Evolutionary conservation across 2,888 invertebrate genomes (phyloP), one percentile per base, ranked within the genome.

Genomic region (Sepioteuthis lessoniana): DNA sequence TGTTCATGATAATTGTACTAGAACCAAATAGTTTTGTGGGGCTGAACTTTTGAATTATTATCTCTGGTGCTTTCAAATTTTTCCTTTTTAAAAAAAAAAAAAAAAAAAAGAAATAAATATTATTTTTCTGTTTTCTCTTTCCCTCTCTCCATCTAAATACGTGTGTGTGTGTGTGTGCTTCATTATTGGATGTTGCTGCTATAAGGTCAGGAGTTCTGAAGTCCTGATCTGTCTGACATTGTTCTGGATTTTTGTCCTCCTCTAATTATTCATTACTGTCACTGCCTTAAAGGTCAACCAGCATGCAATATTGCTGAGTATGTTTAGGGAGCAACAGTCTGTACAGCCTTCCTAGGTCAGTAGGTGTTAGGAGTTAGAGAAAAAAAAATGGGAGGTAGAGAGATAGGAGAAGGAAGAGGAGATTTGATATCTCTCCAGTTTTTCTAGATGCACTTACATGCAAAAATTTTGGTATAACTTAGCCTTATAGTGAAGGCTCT

Each of bases 201-300:
- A 25, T 91, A 91, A 91, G 91, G 91, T 91, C 91, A 91, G 42
- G 38, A 91, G 91, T 91, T 46, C 91, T 91, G 42, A 42, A 91
- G 31, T 37, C 76, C 35, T 76, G 76, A 76, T 76, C 76, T 76
- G 91, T 91, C 91, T 91, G 91, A 91, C 91, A 91, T 91, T 91
- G 91, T 91, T 91, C 91, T 42, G 38, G 46, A 91, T 42, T 91
- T 38, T 46, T 91, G 91, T 91, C 42, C 46, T 91, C 46, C 46
- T 38, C 91, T 91, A 91, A 91, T 91, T 91, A 91, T 91, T 42
- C 91, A 46, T 91, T 91, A 91, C 91, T 91, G 91, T 91, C 91
- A 91, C 42, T 91, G 46, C 46, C 38, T 91, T 91, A 91, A 91
- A 91, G 91, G 91, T 91, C 91, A 91, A 46, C 42, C 46, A 91